These are phyloP conservation scores for Myotis lucifugus DNA, from an alignment of 2,113 vertebrate species.

Conservation along the genomic window DNA sequence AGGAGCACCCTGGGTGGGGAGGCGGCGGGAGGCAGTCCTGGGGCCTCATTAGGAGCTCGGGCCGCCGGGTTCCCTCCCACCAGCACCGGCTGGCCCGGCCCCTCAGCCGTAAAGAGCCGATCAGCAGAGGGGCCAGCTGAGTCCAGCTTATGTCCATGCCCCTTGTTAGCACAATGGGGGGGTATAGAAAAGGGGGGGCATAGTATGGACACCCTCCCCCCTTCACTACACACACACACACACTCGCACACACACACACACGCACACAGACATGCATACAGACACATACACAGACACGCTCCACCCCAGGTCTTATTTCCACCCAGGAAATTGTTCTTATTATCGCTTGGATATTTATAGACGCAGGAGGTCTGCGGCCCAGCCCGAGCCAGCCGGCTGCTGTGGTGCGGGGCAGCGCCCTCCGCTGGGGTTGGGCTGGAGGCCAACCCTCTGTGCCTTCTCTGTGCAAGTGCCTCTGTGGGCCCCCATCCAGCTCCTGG, in stretches of 20 bases:
- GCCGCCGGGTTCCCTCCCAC: neutral
- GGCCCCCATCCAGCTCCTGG: neutral
- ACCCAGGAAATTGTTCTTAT: slow-evolving; percentile 73
- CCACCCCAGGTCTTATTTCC: slow-evolving; percentile 61
- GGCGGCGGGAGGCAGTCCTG: neutral
- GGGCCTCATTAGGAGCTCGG: slow-evolving; percentile 46
- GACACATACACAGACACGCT: neutral
- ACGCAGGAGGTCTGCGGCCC: neutral
- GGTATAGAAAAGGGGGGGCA: neutral
- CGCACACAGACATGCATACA: too few species aligned
- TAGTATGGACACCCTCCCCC: too few species aligned
- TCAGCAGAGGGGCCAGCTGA: too few species aligned
- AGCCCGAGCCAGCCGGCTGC: neutral
- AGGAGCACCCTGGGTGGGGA: slow-evolving; percentile 21
- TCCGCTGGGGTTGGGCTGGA: neutral
- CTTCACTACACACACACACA: neutral
- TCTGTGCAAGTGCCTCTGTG: neutral
- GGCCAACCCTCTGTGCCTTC: neutral
- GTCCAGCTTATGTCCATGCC: neutral
- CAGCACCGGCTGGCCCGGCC: neutral
- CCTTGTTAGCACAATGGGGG: slow-evolving; percentile 1
- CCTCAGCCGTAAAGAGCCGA: neutral
- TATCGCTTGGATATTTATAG: slow-evolving; percentile 62
- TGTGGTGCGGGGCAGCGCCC: neutral
- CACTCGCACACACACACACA: too few species aligned